Evolutionary conservation across 2,797 vertebrate species (phyloP).

Genomic region (Malurus splendens): DNA sequence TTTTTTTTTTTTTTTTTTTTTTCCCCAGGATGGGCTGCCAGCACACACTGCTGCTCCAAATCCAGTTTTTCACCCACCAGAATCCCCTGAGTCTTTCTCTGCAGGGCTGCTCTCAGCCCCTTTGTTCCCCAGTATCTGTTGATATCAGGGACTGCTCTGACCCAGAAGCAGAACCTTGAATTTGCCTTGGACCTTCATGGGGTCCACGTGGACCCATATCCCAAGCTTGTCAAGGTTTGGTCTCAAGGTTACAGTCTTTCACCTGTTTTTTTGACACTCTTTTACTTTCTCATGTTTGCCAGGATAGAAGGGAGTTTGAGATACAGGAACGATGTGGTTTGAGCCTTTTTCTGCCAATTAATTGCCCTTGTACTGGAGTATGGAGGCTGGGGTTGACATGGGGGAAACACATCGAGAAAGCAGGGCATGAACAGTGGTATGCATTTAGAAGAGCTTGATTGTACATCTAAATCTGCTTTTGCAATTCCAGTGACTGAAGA

Average conservation of each 20-base stretch:
- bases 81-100: neutral
- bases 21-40: neutral
- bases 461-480: neutral
- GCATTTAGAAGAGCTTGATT: neutral
- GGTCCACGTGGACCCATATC: too few species aligned
- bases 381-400: neutral
- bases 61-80: neutral
- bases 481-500: neutral
- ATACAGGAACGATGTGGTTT: neutral
- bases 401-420: neutral
- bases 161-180: neutral
- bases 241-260: neutral
- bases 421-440: neutral
- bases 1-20: neutral
- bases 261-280: neutral
- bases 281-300: neutral
- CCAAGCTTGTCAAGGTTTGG: neutral
- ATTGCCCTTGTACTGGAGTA: neutral
- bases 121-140: neutral
- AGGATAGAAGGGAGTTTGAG: neutral
- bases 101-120: neutral
- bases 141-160: neutral
- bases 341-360: neutral
- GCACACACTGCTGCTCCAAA: neutral
- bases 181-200: neutral